Base-by-base conservation (phyloP, 2,797 vertebrate genomes). In the Borostomias antarcticus region DNA sequence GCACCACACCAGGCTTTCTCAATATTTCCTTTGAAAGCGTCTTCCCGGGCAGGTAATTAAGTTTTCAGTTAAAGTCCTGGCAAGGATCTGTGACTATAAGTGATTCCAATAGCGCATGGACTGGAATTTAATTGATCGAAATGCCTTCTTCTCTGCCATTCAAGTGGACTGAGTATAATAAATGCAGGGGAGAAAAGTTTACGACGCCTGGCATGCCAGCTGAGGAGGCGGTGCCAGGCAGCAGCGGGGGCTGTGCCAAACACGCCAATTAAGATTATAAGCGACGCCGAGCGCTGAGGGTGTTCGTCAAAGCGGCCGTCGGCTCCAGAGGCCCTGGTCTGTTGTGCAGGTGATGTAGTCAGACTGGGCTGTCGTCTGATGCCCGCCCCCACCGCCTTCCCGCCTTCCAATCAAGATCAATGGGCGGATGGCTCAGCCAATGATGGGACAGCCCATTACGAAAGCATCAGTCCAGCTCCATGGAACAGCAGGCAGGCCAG, bases 21-120 rank as follows among this genome's bases (percentile, higher is more conserved):
- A 73, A 79, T 75, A 80, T 75, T 78, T 75, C 72, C 76, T 83
- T 75, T 77, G 68, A 83, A 81, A 77, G 77, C 58, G 69, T 70
- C 68, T 73, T 78, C 73, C 35, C 72, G 73, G 68, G 66, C 78
- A 81, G 78, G 78, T 83, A 81, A 83, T 83, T 81, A 75, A 69
- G 68, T 76, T 76, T 78, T 62, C 56, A 2, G 50, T 66, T 71
- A 66, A 33, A 60, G 72, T 79, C 70, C 69, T 83, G 70, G 72
- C 76, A 74, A 67, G 57, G 66, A 68, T 66, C 71, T 68, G 43
- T 35, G 54, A 45, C 64, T 69, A 69, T 81, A 78, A 83, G 79
- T 73, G 70, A 77, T 74, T 79, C 71, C 57, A 68, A 73, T 79
- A 70, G 69, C 76, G 72, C 66, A 57, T 76, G 64, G 69, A 71